A percentile compares a stretch with the other conserved stretches of the same genome.
Conservation (phyloP, 2,113 vertebrate genomes). For the Myxocyprinus asiaticus region DNA sequence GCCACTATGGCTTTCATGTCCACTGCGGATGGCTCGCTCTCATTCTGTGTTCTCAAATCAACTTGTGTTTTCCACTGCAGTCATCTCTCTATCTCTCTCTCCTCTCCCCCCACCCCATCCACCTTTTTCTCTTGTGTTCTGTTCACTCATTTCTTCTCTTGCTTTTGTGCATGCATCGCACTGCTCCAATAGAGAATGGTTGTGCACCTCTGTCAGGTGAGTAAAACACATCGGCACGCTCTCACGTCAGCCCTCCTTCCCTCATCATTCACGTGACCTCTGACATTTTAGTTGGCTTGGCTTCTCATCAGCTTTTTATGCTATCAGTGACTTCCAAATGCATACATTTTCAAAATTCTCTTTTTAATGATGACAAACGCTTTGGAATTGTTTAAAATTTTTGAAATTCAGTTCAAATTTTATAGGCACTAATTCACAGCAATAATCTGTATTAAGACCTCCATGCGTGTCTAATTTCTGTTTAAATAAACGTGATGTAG, state of each 20-base stretch:
- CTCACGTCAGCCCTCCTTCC: slow-evolving; percentile 51
- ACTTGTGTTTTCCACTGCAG: slow-evolving; percentile 47
- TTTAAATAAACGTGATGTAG: too few species aligned
- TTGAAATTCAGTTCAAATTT: not conserved
- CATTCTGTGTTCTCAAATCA: slow-evolving; percentile 22
- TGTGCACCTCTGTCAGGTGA: slow-evolving; percentile 97
- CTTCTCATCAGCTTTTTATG: slow-evolving; percentile 8
- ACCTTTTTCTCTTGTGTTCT: slow-evolving; percentile 72
- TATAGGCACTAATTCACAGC: not conserved
- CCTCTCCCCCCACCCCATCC: slow-evolving; percentile 61
- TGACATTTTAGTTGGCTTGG: slow-evolving; percentile 33
- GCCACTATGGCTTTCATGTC: slow-evolving; percentile 3
- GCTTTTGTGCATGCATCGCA: slow-evolving; percentile 95
- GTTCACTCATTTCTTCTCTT: slow-evolving; percentile 89
- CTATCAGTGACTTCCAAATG: not conserved
- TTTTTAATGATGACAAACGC: not conserved
- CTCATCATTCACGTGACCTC: slow-evolving; percentile 31
- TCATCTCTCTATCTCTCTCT: slow-evolving; percentile 45
- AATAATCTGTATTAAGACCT: not conserved
- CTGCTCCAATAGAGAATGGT: slow-evolving; percentile 95
- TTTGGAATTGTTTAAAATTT: not conserved
- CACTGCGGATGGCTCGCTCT: slow-evolving; percentile 2
- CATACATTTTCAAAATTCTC: not conserved
- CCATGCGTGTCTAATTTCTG: too few species aligned
- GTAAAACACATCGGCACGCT: slow-evolving; percentile 85